These are phyloP conservation scores for Petaurus breviceps DNA, from an alignment of 2,113 vertebrate genomes.

Conservation along the genomic window DNA sequence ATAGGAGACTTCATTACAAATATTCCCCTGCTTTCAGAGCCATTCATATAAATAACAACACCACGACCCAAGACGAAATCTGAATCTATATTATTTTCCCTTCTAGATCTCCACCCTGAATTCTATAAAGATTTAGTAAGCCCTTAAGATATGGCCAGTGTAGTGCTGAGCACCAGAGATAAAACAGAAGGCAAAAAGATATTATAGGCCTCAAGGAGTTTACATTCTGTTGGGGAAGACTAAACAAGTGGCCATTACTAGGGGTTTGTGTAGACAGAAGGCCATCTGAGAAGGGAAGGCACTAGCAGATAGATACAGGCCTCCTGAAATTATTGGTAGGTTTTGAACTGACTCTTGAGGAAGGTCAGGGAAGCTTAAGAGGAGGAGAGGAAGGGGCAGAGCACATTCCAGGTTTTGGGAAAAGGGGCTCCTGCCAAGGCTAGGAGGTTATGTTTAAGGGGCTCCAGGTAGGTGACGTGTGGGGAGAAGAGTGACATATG, in stretches of 20 bases:
- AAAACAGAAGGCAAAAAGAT: neutral
- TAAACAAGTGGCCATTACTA: neutral
- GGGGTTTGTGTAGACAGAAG: neutral
- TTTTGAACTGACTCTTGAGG: neutral
- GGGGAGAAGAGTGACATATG: neutral
- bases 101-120: neutral
- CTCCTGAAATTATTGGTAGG: neutral
- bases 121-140: neutral
- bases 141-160: rapidly evolving
- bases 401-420: neutral
- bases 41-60: conserved; percentile 16
- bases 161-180: neutral
- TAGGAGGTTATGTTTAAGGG: neutral
- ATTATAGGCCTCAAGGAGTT: neutral
- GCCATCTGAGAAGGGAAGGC: neutral
- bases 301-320: neutral
- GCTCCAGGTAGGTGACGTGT: neutral
- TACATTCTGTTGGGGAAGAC: neutral
- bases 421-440: neutral
- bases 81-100: neutral
- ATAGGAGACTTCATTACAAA: neutral
- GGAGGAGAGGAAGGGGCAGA: neutral
- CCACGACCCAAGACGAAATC: neutral
- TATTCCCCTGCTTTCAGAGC: conserved; percentile 4
- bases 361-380: neutral